A percentile compares a stretch with the other conserved stretches of the same genome.
phyloP scores from a whole-genome alignment of 2,113 vertebrate genomes.

The Nothoprocta perdicaria region DNA sequence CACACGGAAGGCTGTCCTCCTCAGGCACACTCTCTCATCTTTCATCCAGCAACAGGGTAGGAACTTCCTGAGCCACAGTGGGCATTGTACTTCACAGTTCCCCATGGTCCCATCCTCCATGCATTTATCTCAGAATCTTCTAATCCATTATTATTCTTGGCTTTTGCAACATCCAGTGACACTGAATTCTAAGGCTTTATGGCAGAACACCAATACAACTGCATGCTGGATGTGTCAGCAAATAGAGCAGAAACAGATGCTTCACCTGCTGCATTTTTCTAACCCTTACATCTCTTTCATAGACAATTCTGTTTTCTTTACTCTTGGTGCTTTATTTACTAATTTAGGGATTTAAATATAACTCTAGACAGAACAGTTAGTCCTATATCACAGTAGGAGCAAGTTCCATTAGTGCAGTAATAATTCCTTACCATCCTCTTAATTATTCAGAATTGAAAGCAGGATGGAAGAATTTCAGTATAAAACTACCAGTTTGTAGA shows the following conservation, averaged over 20 bases:
- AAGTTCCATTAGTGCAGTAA: not conserved
- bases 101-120: not conserved
- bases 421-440: not conserved
- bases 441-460: not conserved
- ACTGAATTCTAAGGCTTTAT: not conserved
- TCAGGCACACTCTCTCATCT: not conserved
- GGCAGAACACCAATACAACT: not conserved
- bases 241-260: not conserved
- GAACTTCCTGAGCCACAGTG: not conserved
- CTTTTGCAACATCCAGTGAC: not conserved
- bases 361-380: not conserved
- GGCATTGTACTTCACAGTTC: not conserved
- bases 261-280: not conserved
- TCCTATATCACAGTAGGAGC: not conserved
- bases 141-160: slow-evolving; percentile 9
- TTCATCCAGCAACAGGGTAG: not conserved
- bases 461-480: not conserved
- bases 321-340: not conserved
- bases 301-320: not conserved
- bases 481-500: not conserved
- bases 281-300: not conserved
- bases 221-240: not conserved
- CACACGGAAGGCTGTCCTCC: not conserved
- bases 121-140: slow-evolving; percentile 9
- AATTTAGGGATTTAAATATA: not conserved